Base-by-base conservation (phyloP, 2,888 invertebrate genomes). In the Mactromeris polynyma region DNA sequence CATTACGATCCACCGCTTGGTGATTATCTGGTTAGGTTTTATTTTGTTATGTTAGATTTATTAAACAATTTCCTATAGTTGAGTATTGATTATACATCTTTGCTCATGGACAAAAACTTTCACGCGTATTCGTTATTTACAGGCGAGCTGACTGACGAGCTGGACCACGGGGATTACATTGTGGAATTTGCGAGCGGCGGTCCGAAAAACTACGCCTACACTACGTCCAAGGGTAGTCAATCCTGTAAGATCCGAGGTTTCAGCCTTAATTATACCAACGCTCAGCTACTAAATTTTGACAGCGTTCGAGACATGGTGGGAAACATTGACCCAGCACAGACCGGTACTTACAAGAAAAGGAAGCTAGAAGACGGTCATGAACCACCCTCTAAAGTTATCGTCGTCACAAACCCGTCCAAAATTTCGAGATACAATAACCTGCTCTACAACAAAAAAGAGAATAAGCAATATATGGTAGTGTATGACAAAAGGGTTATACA, bases 21-120 rank as follows among this genome's bases (percentile, higher is more conserved):
- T 4, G 87, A 87, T 38, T 87, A 83, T 36, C 40, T 87, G 38
- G 87, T n/a, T n/a, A n/a, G n/a, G n/a, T n/a, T n/a, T n/a, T n/a
- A n/a, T n/a, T n/a, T n/a, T n/a, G n/a, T n/a, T n/a, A n/a, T n/a
- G n/a, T n/a, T n/a, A n/a, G n/a, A n/a, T n/a, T n/a, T n/a, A n/a
- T n/a, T n/a, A n/a, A n/a, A n/a, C n/a, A n/a, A n/a, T n/a, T n/a
- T n/a, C n/a, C n/a, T n/a, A n/a, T n/a, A n/a, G n/a, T n/a, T n/a
- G n/a, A n/a, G n/a, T n/a, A n/a, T n/a, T n/a, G n/a, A n/a, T n/a
- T n/a, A n/a, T n/a, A n/a, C n/a, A n/a, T n/a, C n/a, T n/a, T n/a
- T n/a, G n/a, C n/a, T n/a, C n/a, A n/a, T n/a, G n/a, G n/a, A n/a
- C n/a, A n/a, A n/a, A n/a, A n/a, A n/a, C n/a, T n/a, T n/a, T n/a